Evolutionary conservation across 1,140 invertebrate species (phyloP).

Genomic region (Babylonia areolata): DNA sequence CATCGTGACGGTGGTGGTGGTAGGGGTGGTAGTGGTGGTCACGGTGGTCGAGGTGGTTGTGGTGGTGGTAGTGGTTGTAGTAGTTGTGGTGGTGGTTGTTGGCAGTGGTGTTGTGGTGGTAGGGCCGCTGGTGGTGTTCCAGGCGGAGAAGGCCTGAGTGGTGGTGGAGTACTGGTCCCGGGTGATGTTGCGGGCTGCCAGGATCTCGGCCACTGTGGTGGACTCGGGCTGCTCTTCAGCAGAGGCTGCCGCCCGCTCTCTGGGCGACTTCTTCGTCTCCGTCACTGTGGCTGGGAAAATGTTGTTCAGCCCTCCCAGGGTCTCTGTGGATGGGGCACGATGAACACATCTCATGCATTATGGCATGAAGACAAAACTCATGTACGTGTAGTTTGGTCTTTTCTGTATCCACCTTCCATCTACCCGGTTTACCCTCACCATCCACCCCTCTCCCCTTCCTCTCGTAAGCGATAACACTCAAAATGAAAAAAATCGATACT

Average conservation of each 20-base stretch:
- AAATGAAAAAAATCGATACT: no score
- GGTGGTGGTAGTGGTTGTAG: neutral
- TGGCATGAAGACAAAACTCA: no score
- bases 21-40: conserved; percentile 23
- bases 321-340: no score
- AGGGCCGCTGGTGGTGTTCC: neutral
- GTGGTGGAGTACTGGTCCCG: conserved; percentile 20
- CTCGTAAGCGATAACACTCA: no score
- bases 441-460: no score
- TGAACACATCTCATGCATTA: no score
- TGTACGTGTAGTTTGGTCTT: no score
- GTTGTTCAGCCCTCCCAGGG: conserved; percentile 48
- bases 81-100: conserved; percentile 37
- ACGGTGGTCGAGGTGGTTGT: conserved; percentile 33
- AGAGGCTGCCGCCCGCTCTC: neutral
- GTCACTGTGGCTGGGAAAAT: conserved; percentile 44
- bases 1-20: conserved; percentile 17
- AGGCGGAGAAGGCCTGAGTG: conserved; percentile 24
- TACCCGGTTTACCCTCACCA: no score
- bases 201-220: conserved; percentile 36
- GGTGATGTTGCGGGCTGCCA: conserved; percentile 33
- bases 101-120: neutral
- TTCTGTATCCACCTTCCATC: no score
- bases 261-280: conserved; percentile 15
- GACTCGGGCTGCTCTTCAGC: neutral